Evolutionary conservation across 30 jellyfish, hydroid and myxozoan genomes (phyloP).

Genomic region (Nemopilema nomurai): DNA sequence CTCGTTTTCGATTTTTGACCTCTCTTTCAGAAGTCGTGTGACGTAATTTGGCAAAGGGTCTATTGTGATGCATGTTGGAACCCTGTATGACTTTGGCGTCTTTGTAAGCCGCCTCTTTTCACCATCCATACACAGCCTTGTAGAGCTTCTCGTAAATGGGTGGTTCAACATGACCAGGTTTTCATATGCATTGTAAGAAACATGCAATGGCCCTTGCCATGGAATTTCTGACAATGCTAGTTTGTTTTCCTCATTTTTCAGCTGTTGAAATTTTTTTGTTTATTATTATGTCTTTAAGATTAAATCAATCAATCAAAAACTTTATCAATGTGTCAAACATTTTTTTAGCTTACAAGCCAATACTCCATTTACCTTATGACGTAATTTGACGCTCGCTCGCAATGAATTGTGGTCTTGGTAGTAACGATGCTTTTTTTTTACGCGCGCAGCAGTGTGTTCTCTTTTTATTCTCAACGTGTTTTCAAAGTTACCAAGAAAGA

Average conservation of each 20-base stretch:
- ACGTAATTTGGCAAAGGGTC: conserved; percentile 29
- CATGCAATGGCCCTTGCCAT: conserved; percentile 34
- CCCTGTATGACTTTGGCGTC: conserved; percentile 31
- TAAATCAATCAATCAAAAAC: no score
- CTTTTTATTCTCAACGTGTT: no score
- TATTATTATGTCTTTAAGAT: no score
- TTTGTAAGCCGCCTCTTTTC: conserved; percentile 13
- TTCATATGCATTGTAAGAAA: conserved; percentile 27
- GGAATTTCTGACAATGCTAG: conserved; percentile 9
- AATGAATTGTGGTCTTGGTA: no score
- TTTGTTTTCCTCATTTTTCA: not conserved
- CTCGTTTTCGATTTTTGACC: conserved; percentile 13
- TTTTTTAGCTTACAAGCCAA: no score
- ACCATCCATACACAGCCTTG: conserved; percentile 14
- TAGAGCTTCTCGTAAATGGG: not conserved
- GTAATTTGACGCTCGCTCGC: no score
- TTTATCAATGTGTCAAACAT: no score
- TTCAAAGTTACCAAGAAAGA: no score
- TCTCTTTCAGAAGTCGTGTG: conserved; percentile 10
- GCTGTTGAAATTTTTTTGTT: conserved; percentile 1
- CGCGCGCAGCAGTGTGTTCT: no score
- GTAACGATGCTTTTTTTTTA: no score
- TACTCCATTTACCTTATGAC: no score
- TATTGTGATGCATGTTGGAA: conserved; percentile 19
- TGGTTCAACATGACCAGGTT: conserved; percentile 21